phyloP scores from a whole-genome alignment of 2,888 invertebrate species.

The Pandemis cinnamomeana region DNA sequence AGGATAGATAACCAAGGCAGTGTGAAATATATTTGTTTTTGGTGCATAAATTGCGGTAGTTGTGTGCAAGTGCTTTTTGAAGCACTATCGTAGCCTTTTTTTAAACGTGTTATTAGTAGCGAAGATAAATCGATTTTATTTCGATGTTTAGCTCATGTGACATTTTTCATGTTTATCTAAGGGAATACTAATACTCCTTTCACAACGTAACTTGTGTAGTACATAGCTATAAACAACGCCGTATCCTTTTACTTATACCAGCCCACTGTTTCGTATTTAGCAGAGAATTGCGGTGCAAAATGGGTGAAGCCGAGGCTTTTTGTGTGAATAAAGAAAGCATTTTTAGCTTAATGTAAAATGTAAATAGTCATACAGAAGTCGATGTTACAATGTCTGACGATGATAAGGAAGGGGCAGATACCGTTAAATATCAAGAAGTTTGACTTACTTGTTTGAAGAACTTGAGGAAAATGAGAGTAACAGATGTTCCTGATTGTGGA shows the following conservation, averaged over 20 bases:
- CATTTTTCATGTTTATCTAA: too few species aligned
- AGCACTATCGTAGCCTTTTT: too few species aligned
- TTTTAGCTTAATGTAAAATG: slow-evolving; percentile 34
- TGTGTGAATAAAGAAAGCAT: slow-evolving; percentile 28
- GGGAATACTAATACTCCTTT: too few species aligned
- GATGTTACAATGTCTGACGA: slow-evolving; percentile 7
- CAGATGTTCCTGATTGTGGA: slow-evolving; percentile 35
- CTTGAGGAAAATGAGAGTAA: slow-evolving; percentile 29
- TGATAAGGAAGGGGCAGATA: slow-evolving; percentile 10
- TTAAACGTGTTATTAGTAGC: too few species aligned
- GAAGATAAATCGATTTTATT: too few species aligned
- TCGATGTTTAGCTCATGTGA: too few species aligned
- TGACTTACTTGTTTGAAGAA: slow-evolving; percentile 20
- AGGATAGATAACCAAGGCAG: too few species aligned
- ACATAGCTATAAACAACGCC: not conserved
- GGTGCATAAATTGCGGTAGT: too few species aligned
- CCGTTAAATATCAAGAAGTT: slow-evolving; percentile 22
- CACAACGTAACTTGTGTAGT: not conserved
- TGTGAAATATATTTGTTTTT: too few species aligned
- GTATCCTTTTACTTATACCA: slow-evolving; percentile 17
- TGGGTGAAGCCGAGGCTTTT: slow-evolving; percentile 26
- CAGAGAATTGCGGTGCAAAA: slow-evolving; percentile 30
- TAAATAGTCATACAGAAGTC: slow-evolving; percentile 24
- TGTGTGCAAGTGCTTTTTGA: too few species aligned
- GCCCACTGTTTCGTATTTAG: slow-evolving; percentile 33